Conservation (phyloP, 2,888 invertebrate species). For the Ischnura elegans region DNA sequence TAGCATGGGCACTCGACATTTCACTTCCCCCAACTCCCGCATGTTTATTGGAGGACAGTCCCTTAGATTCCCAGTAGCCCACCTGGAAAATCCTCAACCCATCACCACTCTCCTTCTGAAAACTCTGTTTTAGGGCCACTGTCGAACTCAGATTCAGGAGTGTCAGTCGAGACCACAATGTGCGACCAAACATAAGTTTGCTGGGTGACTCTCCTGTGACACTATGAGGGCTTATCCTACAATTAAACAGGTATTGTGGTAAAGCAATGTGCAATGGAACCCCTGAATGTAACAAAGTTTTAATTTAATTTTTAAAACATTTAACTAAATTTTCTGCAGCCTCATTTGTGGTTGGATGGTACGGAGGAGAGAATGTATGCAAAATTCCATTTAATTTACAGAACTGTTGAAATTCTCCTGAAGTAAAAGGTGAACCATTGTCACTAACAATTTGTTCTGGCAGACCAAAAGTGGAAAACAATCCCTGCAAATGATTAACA, state of each 20-base stretch:
- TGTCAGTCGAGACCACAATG: neutral
- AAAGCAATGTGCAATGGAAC: neutral
- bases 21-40: too few species aligned
- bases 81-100: neutral
- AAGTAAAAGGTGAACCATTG: too few species aligned
- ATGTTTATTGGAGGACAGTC: too few species aligned
- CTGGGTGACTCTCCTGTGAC: slow-evolving; percentile 9
- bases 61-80: too few species aligned
- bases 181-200: neutral
- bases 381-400: too few species aligned
- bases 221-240: neutral
- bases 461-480: too few species aligned
- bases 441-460: too few species aligned
- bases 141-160: neutral
- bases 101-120: neutral
- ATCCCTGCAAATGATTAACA: too few species aligned
- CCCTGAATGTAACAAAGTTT: neutral
- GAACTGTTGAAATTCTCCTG: too few species aligned
- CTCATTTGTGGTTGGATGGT: too few species aligned
- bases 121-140: neutral
- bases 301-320: neutral
- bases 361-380: too few species aligned
- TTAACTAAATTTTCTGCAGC: neutral
- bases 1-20: too few species aligned
- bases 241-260: neutral